Evolutionary conservation across 2,888 invertebrate genomes (phyloP), one percentile per base, ranked within the genome.

Genomic region (Crocallis elinguaria): DNA sequence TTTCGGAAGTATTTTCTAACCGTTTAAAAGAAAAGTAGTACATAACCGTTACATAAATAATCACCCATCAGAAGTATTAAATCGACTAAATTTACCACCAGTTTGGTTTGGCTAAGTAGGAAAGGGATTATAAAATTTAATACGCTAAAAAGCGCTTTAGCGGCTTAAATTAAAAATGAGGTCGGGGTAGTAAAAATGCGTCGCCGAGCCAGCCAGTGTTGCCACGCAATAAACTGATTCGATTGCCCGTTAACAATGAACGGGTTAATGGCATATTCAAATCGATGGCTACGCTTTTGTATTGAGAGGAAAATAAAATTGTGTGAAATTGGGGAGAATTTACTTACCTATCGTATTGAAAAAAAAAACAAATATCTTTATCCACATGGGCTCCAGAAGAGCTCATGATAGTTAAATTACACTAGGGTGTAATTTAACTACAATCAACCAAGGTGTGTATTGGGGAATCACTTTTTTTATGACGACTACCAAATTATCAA

Each of bases 131-230:
- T 69, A 75, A 74, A 73, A 72, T 66, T 66, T 68, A 64, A 73
- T 75, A 72, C 69, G 65, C 66, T 64, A 73, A 79, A 77, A 79
- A 75, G 71, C 57, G 71, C 73, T 73, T 71, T 71, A 66, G 65
- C 65, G 60, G 64, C 66, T 73, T 68, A 51, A 69, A 76, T 73
- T 68, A 51, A 69, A 76, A 82, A 77, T 71, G 69, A 68, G 80
- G 78, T 73, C 79, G 69, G 58, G 57, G 73, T 71, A 75, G 79
- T 83, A 79, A 79, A 82, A 77, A 64, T 73, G 71, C 71, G 73
- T 73, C 57, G 60, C 49, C 36, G 54, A 50, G 55, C 51, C 46
- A 25, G 41, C 37, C 46, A 49, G 51, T 51, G 56, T 51, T 55
- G 50, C 42, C 54, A 52, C 57, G 62, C 59, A 48, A 56, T 64